Evolutionary conservation across 2,113 vertebrate genomes (phyloP).

Genomic region (Leptosomus discolor): DNA sequence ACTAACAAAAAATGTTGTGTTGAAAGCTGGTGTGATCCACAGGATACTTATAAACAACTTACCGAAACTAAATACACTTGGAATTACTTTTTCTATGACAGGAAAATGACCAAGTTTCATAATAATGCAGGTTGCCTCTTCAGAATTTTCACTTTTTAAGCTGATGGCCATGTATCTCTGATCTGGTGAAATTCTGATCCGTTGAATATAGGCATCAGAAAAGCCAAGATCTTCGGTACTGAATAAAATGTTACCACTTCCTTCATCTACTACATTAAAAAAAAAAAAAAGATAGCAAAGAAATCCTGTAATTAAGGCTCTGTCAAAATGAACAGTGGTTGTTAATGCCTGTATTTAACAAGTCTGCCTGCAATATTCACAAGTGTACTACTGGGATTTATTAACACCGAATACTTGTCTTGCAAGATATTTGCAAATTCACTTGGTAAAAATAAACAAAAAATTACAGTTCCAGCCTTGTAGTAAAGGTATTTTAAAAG

Average conservation of each 20-base stretch:
- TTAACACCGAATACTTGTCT: not conserved
- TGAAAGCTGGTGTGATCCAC: not conserved
- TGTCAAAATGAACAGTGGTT: not conserved
- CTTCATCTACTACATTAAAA: slow-evolving; percentile 23
- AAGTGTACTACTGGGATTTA: not conserved
- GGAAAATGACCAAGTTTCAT: slow-evolving; percentile 72
- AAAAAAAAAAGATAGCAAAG: not conserved
- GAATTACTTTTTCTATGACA: slow-evolving; percentile 70
- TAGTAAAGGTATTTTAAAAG: not conserved
- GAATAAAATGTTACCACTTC: slow-evolving; percentile 68
- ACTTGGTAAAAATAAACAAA: not conserved
- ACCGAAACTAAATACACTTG: slow-evolving; percentile 90
- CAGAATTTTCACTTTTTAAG: slow-evolving; percentile 75
- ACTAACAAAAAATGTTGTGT: not conserved
- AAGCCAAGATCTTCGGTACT: slow-evolving; percentile 72
- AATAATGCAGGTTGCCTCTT: slow-evolving; percentile 79
- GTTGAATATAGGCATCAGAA: slow-evolving; percentile 77
- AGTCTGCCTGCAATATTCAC: not conserved
- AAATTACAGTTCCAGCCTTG: not conserved
- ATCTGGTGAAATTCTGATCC: slow-evolving; percentile 86
- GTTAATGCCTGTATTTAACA: not conserved
- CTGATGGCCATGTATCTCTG: slow-evolving; percentile 83
- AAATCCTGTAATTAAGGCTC: not conserved
- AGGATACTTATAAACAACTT: slow-evolving; percentile 33
- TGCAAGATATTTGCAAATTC: not conserved